These are phyloP conservation scores for Trichosurus vulpecula DNA, from an alignment of 2,797 vertebrate genomes.

Conservation along the genomic window DNA sequence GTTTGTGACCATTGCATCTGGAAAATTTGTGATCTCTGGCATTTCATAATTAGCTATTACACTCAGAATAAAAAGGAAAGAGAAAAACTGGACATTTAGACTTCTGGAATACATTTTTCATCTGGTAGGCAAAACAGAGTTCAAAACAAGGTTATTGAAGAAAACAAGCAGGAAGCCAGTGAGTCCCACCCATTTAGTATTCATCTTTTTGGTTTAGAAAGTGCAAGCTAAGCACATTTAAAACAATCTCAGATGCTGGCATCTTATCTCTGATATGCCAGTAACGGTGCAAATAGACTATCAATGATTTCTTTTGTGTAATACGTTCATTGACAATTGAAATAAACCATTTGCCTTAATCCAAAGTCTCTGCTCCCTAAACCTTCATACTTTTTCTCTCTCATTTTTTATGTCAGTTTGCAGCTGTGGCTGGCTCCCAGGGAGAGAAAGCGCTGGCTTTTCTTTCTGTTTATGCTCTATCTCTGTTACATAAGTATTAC, in stretches of 20 bases:
- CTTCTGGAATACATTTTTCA: slow-evolving; percentile 28
- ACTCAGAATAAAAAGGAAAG: slow-evolving; percentile 39
- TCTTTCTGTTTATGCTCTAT: slow-evolving; percentile 57
- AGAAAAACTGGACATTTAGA: slow-evolving; percentile 31
- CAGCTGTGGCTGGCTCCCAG: slow-evolving; percentile 64
- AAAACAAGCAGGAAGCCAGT: slow-evolving; percentile 18
- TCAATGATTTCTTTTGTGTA: not conserved
- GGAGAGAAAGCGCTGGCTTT: slow-evolving; percentile 52
- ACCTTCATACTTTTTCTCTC: slow-evolving; percentile 20
- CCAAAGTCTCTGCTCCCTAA: slow-evolving; percentile 44
- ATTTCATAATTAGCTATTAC: slow-evolving; percentile 66
- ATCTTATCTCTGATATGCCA: slow-evolving; percentile 13
- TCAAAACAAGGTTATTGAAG: slow-evolving; percentile 28
- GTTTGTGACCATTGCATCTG: slow-evolving; percentile 27
- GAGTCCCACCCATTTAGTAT: not conserved
- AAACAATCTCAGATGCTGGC: slow-evolving; percentile 30
- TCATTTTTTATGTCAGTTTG: slow-evolving; percentile 62
- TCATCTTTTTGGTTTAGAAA: slow-evolving; percentile 9
- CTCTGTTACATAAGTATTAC: not conserved
- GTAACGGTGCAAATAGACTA: slow-evolving; percentile 11
- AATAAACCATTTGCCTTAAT: slow-evolving; percentile 39
- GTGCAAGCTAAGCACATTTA: slow-evolving; percentile 23
- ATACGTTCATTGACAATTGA: slow-evolving; percentile 49
- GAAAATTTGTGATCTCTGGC: slow-evolving; percentile 60
- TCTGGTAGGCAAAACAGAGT: slow-evolving; percentile 7